phyloP scores from a whole-genome alignment of 2,113 vertebrate species.

The Peromyscus maniculatus region DNA sequence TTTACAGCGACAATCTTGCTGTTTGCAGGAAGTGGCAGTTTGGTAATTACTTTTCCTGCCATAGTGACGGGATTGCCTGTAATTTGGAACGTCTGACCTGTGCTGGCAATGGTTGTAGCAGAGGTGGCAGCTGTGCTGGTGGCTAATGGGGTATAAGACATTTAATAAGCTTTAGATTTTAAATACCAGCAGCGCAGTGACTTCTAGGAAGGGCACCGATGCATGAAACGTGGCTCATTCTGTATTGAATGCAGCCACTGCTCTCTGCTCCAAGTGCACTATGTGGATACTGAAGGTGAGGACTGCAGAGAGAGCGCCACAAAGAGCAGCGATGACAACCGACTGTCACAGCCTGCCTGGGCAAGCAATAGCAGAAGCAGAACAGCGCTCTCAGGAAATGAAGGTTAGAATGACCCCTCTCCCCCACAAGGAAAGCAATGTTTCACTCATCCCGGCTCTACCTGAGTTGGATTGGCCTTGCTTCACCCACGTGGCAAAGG shows the following conservation, averaged over 20 bases:
- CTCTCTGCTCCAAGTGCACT: slow-evolving; percentile 72
- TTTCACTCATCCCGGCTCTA: slow-evolving; percentile 76
- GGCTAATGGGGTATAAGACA: slow-evolving; percentile 93
- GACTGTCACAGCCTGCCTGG: slow-evolving; percentile 24
- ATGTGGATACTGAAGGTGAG: slow-evolving; percentile 75
- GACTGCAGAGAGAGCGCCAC: slow-evolving; percentile 59
- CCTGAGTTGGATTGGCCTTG: slow-evolving; percentile 96
- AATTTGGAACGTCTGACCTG: slow-evolving; percentile 98
- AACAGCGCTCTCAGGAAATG: slow-evolving; percentile 48
- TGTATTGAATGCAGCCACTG: slow-evolving; percentile 63
- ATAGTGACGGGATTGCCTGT: slow-evolving; percentile 95
- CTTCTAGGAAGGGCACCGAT: slow-evolving; percentile 80
- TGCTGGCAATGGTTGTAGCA: slow-evolving; percentile 92
- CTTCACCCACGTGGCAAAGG: slow-evolving; percentile 98
- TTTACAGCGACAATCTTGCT: slow-evolving; percentile 99
- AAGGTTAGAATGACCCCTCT: not conserved
- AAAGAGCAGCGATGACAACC: slow-evolving; percentile 61
- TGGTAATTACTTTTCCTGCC: slow-evolving; percentile 97
- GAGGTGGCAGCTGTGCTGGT: slow-evolving; percentile 92
- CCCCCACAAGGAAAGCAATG: slow-evolving; percentile 20
- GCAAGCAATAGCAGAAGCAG: slow-evolving; percentile 53
- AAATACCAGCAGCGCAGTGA: slow-evolving; percentile 85
- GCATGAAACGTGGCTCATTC: slow-evolving; percentile 74
- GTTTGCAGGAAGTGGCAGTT: slow-evolving; percentile 98
- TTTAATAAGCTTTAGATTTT: slow-evolving; percentile 87